Evolutionary conservation across 2,113 vertebrate species (phyloP), one percentile per base, ranked within the genome.

Genomic region (Macheiramphus alcinus): DNA sequence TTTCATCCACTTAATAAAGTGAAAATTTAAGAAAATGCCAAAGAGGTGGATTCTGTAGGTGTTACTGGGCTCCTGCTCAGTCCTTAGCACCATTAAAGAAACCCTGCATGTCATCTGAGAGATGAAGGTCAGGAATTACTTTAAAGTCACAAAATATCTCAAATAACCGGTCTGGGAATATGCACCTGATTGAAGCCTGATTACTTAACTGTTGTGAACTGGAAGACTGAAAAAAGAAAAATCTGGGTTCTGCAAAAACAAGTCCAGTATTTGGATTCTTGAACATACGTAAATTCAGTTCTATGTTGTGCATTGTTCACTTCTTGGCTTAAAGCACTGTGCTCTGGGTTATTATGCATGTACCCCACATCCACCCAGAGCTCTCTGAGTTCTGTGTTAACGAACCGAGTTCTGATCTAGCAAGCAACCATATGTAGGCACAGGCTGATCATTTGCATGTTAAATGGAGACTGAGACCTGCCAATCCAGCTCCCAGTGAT

Each of bases 1-100:
- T 96, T 94, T 95, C 19, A 96, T 95, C 96, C 93, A 58, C 67
- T 81, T 90, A 80, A 91, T 88, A 82, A 93, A 85, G 70, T 93
- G 93, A 96, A 82, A 93, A 95, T 93, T 95, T 95, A 97, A 58
- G 67, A 72, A 94, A 72, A 89, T 20, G 84, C 53, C 58, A 27
- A 45, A 43, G 29, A 93, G 63, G 84, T 90, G 89, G 86, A 80
- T 83, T 85, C 91, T 76, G 81, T 9, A 91, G 86, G 89, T 94
- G 94, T 95, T 75, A 79, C 34, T 48, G 74, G 74, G 48, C 9
- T 34, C 75, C 85, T 86, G 40, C 50, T 95, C 92, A 86, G 72
- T 90, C 67, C 79, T 80, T 27, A 66, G 89, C 91, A 87, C 18
- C 74, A 82, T 75, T 84, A 91, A 85, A 85, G 79, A 76, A 82